Evolutionary conservation across 2,888 invertebrate genomes (phyloP).

Genomic region (Pseudococcus jackbeardsleyi): DNA sequence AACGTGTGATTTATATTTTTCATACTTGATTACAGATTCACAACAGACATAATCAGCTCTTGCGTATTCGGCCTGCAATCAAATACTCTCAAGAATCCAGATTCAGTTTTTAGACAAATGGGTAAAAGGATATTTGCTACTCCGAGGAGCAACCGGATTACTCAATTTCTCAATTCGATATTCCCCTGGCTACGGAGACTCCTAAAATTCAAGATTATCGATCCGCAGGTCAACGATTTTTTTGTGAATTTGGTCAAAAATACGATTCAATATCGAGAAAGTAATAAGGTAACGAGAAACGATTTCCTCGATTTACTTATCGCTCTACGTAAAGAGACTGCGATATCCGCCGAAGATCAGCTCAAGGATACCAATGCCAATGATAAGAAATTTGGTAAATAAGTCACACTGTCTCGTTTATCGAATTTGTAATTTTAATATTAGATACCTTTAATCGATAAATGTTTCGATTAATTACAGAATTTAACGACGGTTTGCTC

Average conservation of each 20-base stretch:
- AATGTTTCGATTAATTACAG: slow-evolving; percentile 18
- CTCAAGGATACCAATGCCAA: neutral
- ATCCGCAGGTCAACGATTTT: slow-evolving; percentile 54
- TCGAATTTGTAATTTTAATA: neutral
- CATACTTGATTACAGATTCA: slow-evolving; percentile 21
- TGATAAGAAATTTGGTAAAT: slow-evolving; percentile 55
- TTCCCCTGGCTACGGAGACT: slow-evolving; percentile 24
- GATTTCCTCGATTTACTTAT: slow-evolving; percentile 65
- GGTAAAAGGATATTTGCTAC: slow-evolving; percentile 28
- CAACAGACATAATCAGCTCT: slow-evolving; percentile 62
- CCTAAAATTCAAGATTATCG: slow-evolving; percentile 50
- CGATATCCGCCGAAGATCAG: neutral
- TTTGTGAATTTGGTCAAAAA: slow-evolving; percentile 51
- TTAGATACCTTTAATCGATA: neutral
- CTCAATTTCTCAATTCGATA: neutral
- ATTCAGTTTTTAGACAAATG: slow-evolving; percentile 56
- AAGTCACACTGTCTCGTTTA: neutral
- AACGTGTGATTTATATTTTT: no score
- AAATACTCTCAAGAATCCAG: slow-evolving; percentile 52
- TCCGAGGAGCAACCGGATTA: neutral
- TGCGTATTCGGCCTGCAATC: slow-evolving; percentile 63
- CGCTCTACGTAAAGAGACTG: slow-evolving; percentile 58
- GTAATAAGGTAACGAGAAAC: slow-evolving; percentile 36
- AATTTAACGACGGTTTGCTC: slow-evolving; percentile 55
- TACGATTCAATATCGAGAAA: slow-evolving; percentile 61